A percentile compares a stretch with the other conserved stretches of the same genome.
Conservation (phyloP, 2,888 invertebrate species). For the Oegoconia quadripuncta region DNA sequence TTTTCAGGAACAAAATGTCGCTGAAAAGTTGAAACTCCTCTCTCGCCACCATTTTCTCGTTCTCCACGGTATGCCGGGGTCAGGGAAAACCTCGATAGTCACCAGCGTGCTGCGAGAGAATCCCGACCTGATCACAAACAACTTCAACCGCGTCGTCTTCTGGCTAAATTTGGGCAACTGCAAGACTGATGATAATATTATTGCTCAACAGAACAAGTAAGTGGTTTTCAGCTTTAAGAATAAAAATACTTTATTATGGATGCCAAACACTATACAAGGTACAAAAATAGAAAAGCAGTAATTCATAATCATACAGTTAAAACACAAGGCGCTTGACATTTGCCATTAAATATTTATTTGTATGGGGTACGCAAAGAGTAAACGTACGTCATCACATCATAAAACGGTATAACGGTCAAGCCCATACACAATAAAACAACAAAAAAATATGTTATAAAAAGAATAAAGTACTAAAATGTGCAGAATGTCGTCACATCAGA, state of each 20-base stretch:
- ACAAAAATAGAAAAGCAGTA: too few species aligned
- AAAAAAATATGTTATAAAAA: too few species aligned
- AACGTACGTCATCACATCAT: too few species aligned
- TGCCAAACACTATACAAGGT: too few species aligned
- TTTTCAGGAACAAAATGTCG: conserved; percentile 71
- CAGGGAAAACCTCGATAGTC: conserved; percentile 84
- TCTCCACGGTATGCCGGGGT: conserved; percentile 87
- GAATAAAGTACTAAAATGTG: too few species aligned
- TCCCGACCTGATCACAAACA: conserved; percentile 63
- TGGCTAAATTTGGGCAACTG: conserved; percentile 78
- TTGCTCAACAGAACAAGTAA: conserved; percentile 65
- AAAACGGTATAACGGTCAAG: too few species aligned
- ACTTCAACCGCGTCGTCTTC: conserved; percentile 77
- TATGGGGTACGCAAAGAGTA: too few species aligned
- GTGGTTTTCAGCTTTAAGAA: conserved; percentile 20
- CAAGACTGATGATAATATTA: conserved; percentile 66
- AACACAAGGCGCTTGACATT: too few species aligned
- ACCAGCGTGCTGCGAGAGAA: conserved; percentile 78
- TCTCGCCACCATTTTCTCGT: conserved; percentile 78
- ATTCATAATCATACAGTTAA: too few species aligned
- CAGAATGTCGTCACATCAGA: too few species aligned
- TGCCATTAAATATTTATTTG: too few species aligned
- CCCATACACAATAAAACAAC: too few species aligned
- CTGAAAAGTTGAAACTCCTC: conserved; percentile 59
- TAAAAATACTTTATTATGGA: not conserved